Evolutionary conservation across 1,140 invertebrate genomes (phyloP), one percentile per base, ranked within the genome.

Genomic region (Hycleus cichorii): DNA sequence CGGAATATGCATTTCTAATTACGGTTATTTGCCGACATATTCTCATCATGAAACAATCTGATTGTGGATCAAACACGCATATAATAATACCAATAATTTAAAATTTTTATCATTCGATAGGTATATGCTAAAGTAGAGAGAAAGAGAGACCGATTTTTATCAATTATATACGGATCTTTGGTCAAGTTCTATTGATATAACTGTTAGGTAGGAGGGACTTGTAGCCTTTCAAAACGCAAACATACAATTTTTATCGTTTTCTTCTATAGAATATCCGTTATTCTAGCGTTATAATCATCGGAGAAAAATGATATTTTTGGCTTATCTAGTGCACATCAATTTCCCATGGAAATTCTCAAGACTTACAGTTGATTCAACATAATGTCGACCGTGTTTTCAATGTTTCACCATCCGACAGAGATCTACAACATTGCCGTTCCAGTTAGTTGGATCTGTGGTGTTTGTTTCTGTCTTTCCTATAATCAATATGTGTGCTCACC

Each of bases 1-100:
- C 3, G 52, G 61, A 63, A 63, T 63, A 58, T 63, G 51, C 54
- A 59, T 53, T 59, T 51, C 58, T 59, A 57, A 63, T 63, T 60
- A 60, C 45, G 53, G 62, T 57, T 60, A 63, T 63, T 63, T 60
- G 57, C 57, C 12, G 9, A 38, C 25, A 39, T 25, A 40, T 27
- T 32, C 32, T 38, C 51, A 44, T 53, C 9, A 46, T 38, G n/a
- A 53, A 45, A 53, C 51, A 32, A 32, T n/a, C 39, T 11, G 39
- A 53, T 53, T 32, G 45, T 45, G 39, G 44, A 45, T 45, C 42
- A 40, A 11, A 44, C 18, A 18, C 18, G 45, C 50, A 52, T 52
- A 25, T 10, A 10, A 43, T 39, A 24, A 10, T 42, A 45, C 7
- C 51, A 39, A 25, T 53, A 42, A 53, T 53, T 53, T 45, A 1